phyloP scores from a whole-genome alignment of 2,113 vertebrate species.

The Menura novaehollandiae region DNA sequence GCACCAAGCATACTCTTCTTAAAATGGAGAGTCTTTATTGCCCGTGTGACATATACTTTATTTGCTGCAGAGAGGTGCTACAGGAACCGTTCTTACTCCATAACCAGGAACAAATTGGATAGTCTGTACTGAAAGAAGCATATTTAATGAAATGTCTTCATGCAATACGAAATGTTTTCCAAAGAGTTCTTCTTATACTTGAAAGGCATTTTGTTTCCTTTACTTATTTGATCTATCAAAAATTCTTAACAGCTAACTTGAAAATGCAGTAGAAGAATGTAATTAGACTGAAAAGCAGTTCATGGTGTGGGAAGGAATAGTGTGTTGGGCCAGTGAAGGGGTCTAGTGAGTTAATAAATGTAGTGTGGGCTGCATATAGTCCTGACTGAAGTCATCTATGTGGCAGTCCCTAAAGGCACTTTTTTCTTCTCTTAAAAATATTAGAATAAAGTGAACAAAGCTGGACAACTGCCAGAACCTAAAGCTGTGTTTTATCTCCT shows the following conservation, averaged over 20 bases:
- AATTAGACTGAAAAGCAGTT: background rate
- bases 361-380: background rate
- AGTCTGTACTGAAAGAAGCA: background rate
- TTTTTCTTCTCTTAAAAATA: constrained; percentile 1
- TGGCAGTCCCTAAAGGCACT: background rate
- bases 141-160: background rate
- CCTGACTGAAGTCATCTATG: background rate
- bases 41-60: background rate
- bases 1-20: constrained; percentile 13
- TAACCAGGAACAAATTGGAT: background rate
- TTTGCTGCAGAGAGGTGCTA: constrained; percentile 6
- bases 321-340: background rate
- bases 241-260: background rate
- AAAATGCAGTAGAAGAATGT: background rate
- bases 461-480: constrained; percentile 61
- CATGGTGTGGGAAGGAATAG: background rate
- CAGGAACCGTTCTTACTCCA: background rate
- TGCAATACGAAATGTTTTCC: background rate
- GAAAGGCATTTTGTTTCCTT: background rate
- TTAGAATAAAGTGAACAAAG: constrained; percentile 63
- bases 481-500: constrained; percentile 73
- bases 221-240: background rate
- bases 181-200: background rate
- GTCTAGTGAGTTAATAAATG: background rate
- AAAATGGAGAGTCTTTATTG: constrained; percentile 58